A percentile compares a stretch with the other conserved stretches of the same genome.
Conservation (phyloP, 2,113 vertebrate genomes). For the Origma solitaria region DNA sequence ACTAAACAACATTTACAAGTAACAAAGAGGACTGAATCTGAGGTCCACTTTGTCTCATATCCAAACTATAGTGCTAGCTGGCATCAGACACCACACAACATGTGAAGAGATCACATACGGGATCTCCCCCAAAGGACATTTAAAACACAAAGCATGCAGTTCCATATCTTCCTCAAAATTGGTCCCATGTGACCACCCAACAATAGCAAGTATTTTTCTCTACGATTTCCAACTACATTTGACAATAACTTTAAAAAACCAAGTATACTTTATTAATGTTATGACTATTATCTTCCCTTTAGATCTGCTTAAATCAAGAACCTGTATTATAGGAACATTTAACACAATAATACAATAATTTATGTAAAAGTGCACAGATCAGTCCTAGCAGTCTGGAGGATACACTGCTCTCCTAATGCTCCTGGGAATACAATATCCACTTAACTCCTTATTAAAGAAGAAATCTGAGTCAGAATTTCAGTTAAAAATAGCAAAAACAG, state of each 20-base stretch:
- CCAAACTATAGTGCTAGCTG: neutral
- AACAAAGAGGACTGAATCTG: neutral
- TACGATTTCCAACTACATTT: neutral
- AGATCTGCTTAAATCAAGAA: neutral
- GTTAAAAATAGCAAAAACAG: neutral
- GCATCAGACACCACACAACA: neutral
- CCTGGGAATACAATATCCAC: neutral
- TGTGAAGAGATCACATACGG: neutral
- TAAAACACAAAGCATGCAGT: neutral
- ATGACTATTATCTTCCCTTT: neutral
- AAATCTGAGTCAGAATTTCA: neutral
- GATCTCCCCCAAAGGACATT: neutral
- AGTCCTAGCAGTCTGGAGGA: neutral
- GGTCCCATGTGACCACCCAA: neutral
- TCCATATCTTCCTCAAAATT: neutral
- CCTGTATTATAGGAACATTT: neutral
- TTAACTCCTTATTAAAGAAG: neutral
- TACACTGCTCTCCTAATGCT: neutral
- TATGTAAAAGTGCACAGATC: neutral
- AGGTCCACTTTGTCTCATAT: neutral
- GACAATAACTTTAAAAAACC: neutral
- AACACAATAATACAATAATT: neutral
- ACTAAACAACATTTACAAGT: neutral
- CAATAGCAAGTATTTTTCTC: neutral
- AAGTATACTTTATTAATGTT: neutral